phyloP scores from a whole-genome alignment of 2,113 vertebrate species.

The Hipposideros armiger region DNA sequence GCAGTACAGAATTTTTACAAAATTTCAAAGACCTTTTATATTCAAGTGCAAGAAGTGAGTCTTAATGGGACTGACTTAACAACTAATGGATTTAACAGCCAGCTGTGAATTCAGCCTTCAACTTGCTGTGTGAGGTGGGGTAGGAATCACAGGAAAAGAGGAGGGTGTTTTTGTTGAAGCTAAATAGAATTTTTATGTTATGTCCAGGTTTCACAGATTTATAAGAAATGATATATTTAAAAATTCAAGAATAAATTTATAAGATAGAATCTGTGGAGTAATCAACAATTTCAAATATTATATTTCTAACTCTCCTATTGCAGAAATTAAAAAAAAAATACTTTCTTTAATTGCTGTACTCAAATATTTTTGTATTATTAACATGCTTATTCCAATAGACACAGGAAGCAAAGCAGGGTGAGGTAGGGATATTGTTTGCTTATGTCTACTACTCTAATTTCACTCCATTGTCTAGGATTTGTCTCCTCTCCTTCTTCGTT shows the following conservation, averaged over 20 bases:
- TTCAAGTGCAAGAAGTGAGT: neutral
- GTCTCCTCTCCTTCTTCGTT: neutral
- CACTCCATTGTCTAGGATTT: neutral
- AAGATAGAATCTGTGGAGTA: neutral
- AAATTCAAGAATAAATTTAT: neutral
- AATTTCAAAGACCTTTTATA: neutral
- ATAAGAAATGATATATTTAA: neutral
- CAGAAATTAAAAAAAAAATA: neutral
- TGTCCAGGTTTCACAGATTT: neutral
- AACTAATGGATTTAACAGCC: neutral
- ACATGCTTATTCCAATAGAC: neutral
- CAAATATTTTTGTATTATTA: neutral
- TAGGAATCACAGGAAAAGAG: neutral
- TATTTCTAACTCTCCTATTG: neutral
- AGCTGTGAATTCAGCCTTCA: neutral
- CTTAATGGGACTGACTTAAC: neutral
- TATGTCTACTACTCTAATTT: neutral
- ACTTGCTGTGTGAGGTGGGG: neutral
- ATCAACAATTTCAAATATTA: neutral
- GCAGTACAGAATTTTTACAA: neutral
- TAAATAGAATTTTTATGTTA: neutral
- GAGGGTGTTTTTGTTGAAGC: neutral
- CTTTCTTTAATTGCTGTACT: neutral
- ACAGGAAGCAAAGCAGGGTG: neutral
- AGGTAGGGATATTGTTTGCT: rapidly evolving